A percentile compares a stretch with the other conserved stretches of the same genome.
Evolutionary conservation across 2,113 vertebrate genomes (phyloP).

Genomic region (Nothoprocta perdicaria): DNA sequence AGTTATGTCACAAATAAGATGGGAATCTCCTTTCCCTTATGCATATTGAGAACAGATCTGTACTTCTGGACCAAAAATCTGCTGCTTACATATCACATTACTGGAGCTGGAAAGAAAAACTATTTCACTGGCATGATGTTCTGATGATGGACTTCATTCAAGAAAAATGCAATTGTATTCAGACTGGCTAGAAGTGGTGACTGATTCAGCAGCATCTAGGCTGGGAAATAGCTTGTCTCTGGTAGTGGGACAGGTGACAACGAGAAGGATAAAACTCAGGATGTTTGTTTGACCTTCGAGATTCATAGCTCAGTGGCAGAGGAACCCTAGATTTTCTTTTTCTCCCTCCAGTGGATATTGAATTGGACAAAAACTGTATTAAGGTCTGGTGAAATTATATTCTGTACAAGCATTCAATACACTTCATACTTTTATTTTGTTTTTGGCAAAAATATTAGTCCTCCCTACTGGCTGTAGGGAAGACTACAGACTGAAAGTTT

Average conservation of each 20-base stretch:
- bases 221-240: not conserved
- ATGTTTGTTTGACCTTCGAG: not conserved
- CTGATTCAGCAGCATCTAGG: not conserved
- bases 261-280: not conserved
- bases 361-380: not conserved
- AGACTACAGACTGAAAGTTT: not conserved
- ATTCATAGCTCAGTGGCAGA: not conserved
- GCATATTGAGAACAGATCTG: not conserved
- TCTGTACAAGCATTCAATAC: not conserved
- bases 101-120: slow-evolving; percentile 9
- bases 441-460: not conserved
- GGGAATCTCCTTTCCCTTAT: not conserved
- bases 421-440: not conserved
- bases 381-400: not conserved
- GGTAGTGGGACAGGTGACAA: slow-evolving; percentile 1
- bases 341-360: not conserved
- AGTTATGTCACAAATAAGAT: not conserved
- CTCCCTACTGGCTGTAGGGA: not conserved
- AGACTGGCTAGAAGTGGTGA: slow-evolving; percentile 5
- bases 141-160: not conserved
- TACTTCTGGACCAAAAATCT: not conserved
- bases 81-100: not conserved
- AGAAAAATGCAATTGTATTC: slow-evolving; percentile 40
- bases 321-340: not conserved
- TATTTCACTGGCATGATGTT: not conserved